Base-by-base conservation (phyloP, 2,888 invertebrate genomes). In the Mystacides longicornis region DNA sequence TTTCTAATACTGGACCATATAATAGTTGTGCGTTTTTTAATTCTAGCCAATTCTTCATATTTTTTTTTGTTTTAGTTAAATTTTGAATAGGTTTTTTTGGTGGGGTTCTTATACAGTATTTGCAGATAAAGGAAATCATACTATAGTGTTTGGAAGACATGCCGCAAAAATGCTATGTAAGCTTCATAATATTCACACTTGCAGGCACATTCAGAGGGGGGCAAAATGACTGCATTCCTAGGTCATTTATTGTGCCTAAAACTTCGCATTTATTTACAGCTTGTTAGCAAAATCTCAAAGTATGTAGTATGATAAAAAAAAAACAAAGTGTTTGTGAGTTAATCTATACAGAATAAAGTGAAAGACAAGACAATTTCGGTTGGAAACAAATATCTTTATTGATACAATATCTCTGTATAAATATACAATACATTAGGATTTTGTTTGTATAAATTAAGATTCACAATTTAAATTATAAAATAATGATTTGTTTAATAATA, bases 171-270 rank as follows among this genome's bases (percentile, higher is more conserved):
- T n/a, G n/a, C n/a, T n/a, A n/a, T 16, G n/a, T 37, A 37, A 37
- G 37, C 37, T 37, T 37, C 37, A 7, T n/a, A n/a, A n/a, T n/a
- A 37, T 37, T 37, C 37, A 54, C 37, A 37, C 37, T 37, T 57
- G 52, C 59, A 60, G 55, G 54, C 54, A 54, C 52, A 60, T 52
- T 52, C 48, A 57, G 21, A 51, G 33, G 27, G 20, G 33, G 46
- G 20, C 14, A 60, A 58, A 58, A 56, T 16, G 55, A 56, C 56
- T 45, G 20, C n/a, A 47, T 21, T 52, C 20, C 16, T 53, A 37
- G 37, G 3, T 46, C 49, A 46, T 19, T 21, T 46, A 23, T 23
- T 18, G 49, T 14, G 37, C 7, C 37, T 37, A n/a, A 14, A 3
- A 16, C 37, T 16, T 50, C 31, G 54, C 54, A 22, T 27, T 43